phyloP scores from a whole-genome alignment of 2,113 vertebrate species.

The Nothocercus nigrocapillus region DNA sequence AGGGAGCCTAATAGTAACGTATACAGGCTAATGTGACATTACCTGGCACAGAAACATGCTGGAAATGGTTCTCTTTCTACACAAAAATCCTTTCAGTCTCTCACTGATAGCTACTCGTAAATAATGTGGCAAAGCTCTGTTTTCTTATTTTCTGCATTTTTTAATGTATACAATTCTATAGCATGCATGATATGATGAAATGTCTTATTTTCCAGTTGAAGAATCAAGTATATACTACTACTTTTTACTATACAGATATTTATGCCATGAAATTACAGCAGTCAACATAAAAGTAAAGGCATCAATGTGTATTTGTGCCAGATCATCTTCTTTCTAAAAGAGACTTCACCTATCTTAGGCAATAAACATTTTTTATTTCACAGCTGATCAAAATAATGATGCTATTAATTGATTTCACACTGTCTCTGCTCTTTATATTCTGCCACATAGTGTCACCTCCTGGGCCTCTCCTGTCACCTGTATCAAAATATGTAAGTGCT shows the following conservation, averaged over 20 bases:
- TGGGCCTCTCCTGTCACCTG: background rate
- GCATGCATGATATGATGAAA: background rate
- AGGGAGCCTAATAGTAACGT: constrained; percentile 17
- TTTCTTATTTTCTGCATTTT: background rate
- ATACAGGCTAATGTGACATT: background rate
- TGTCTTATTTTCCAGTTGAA: background rate
- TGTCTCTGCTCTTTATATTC: background rate
- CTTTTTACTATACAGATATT: background rate
- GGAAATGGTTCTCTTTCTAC: background rate
- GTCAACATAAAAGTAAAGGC: background rate
- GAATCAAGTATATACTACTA: background rate
- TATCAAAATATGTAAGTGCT: background rate
- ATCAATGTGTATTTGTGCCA: background rate
- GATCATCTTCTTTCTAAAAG: background rate
- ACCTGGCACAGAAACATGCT: background rate
- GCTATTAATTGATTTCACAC: background rate
- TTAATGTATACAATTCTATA: background rate
- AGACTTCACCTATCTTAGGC: background rate
- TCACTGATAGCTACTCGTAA: background rate
- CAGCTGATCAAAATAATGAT: background rate
- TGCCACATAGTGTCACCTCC: background rate
- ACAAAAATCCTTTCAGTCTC: background rate
- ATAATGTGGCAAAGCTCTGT: background rate
- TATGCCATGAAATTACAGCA: background rate
- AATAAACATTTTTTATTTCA: background rate